These are phyloP conservation scores for Eupithecia insigniata DNA, from an alignment of 2,888 invertebrate genomes.

Conservation along the genomic window DNA sequence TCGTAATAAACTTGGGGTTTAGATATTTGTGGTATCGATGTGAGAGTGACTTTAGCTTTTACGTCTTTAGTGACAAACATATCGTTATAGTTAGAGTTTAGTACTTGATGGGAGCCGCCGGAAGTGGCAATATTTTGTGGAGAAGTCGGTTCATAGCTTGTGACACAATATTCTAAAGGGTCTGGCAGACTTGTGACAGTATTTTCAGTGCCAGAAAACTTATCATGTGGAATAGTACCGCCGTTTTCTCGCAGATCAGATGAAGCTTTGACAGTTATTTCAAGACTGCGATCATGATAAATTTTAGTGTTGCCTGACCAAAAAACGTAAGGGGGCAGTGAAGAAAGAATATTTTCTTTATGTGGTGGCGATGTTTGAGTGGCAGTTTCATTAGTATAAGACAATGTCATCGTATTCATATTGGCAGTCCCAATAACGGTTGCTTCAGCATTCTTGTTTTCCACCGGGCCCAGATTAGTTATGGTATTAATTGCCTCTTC, in stretches of 20 bases:
- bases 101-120: not conserved
- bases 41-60: not conserved
- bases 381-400: not conserved
- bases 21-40: constrained; percentile 1
- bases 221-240: not conserved
- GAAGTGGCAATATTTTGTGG: not conserved
- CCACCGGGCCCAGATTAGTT: not conserved
- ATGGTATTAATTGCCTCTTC: constrained; percentile 15
- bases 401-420: not conserved
- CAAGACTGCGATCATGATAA: constrained; percentile 4
- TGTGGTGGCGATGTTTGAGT: not conserved
- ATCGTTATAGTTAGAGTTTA: not conserved
- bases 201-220: not conserved
- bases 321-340: not conserved
- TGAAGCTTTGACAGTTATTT: constrained; percentile 3
- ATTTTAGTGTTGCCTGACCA: not conserved
- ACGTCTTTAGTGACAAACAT: not conserved
- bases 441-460: not conserved
- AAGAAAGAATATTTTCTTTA: not conserved
- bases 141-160: constrained; percentile 6
- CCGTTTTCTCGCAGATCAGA: not conserved
- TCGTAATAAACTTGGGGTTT: constrained; percentile 3
- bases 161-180: not conserved
- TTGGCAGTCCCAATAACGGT: not conserved
- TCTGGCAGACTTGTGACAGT: not conserved